Evolutionary conservation across 2,113 vertebrate genomes (phyloP), one percentile per base, ranked within the genome.

Genomic region (Periophthalmus modestus): DNA sequence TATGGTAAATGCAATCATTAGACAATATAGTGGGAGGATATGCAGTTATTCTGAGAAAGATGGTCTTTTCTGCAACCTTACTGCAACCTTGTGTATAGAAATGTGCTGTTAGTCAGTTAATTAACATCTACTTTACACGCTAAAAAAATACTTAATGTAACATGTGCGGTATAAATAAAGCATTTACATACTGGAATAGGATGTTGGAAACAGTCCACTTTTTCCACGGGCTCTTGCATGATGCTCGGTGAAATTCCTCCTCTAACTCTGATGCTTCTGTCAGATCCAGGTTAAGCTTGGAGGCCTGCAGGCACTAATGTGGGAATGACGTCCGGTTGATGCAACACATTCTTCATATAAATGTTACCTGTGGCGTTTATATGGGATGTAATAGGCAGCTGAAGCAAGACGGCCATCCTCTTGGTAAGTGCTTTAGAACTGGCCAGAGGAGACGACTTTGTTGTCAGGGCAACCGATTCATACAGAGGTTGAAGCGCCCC

Each of bases 151-250:
- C 24, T 28, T 28, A 28, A 28, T 7, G 23, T 6, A 28, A 28
- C 23, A 3, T 21, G 58, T 50, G 61, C 58, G 62, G 72, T 80
- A 19, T 34, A 69, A 59, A 83, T 82, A 24, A 72, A 78, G 74
- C 67, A 61, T 1, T 0, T 68, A 54, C 68, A 95, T 95, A 97
- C 96, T 71, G 90, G 93, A 43, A 89, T 83, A 71, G 90, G 87
- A 72, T 85, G 91, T 79, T 96, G 94, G 68, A 92, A 80, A 78
- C 93, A 94, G 47, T 92, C 94, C 74, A 91, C 88, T 91, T 96
- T 95, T 80, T 95, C 95, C 58, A 88, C 91, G 43, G 71, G 88
- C 72, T 91, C 93, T 54, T 81, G 88, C 93, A 95, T 96, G 85
- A 54, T 79, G 79, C 63, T 69, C 43, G 70, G 52, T 36, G 16